Evolutionary conservation across 37 sponge, comb jelly and placozoan species (phyloP), one percentile per base, ranked within the genome.

Genomic region (Aphrocallistes beatrix): DNA sequence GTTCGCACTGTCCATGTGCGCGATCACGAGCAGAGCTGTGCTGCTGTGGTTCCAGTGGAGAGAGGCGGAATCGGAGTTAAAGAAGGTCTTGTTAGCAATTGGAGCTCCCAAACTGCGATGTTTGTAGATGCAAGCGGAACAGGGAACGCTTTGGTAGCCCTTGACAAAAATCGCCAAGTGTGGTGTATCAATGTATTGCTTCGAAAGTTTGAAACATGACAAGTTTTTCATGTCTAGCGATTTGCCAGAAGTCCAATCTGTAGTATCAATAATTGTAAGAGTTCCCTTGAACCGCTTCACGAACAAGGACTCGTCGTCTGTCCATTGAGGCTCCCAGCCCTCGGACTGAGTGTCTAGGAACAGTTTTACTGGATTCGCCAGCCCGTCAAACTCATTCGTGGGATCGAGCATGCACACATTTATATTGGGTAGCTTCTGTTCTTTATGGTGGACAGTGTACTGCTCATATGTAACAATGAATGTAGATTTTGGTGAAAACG

Each of bases 101-200:
- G 75, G 75, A 6, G 8, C 6, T 19, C n/a, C 75, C n/a, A 28
- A 32, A 6, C 6, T 3, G 21, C 28, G 96, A 93, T 0, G 83
- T 93, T 13, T 93, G 96, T 38, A 50, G 92, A 36, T 93, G 93
- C 93, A 93, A 93, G 84, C 37, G 87, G 39, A 91, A 91, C 39
- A 89, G 96, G 86, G 51, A 84, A n/a, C 51, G 75, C 75, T 60
- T 30, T 60, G 75, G 34, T 25, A 60, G 10, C 75, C 75, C 34
- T 60, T 60, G 21, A 60, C 21, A 30, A 60, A 60, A 19, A 60
- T 30, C 6, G 75, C 75, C 6, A 60, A 60, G 75, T 19, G 75
- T 60, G 75, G 75, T 19, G 34, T 30, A 6, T 60, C 3, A 19
- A 28, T 3, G 75, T 3, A 60, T 25, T 6, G 8, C 75, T 60